Evolutionary conservation across 2,888 invertebrate species (phyloP).

Genomic region (Myathropa florea): DNA sequence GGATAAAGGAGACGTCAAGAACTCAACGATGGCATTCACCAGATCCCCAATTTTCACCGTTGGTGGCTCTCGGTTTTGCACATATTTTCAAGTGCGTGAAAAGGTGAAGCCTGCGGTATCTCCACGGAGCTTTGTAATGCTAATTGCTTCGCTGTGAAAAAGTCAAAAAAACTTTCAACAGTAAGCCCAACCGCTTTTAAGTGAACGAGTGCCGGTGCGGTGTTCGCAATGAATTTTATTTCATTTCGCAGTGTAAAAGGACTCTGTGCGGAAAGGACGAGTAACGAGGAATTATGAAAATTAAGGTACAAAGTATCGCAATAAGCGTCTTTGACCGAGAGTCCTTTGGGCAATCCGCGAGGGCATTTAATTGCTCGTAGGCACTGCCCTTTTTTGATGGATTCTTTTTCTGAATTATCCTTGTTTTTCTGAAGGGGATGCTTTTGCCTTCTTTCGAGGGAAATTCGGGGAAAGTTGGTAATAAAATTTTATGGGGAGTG

Average conservation of each 20-base stretch:
- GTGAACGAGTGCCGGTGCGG: neutral
- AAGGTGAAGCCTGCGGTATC: constrained; percentile 6
- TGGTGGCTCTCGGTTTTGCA: neutral
- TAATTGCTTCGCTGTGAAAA: neutral
- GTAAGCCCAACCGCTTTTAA: no score
- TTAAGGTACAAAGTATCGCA: neutral
- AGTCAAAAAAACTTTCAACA: neutral
- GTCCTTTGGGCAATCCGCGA: neutral
- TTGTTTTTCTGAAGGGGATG: no score
- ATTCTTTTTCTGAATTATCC: neutral
- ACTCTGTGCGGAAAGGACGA: neutral
- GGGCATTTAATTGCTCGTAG: neutral
- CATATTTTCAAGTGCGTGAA: constrained; percentile 17
- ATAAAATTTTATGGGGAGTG: neutral
- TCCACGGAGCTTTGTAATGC: neutral
- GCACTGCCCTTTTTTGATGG: neutral
- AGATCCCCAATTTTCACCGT: neutral
- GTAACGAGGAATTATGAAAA: neutral
- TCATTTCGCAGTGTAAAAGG: neutral
- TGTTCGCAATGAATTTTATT: neutral
- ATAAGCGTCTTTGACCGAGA: neutral
- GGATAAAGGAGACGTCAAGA: neutral
- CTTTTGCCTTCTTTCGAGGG: neutral
- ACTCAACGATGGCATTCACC: neutral
- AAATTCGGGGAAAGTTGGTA: neutral